phyloP scores from a whole-genome alignment of 2,113 vertebrate species.

The Tringa solitaria region DNA sequence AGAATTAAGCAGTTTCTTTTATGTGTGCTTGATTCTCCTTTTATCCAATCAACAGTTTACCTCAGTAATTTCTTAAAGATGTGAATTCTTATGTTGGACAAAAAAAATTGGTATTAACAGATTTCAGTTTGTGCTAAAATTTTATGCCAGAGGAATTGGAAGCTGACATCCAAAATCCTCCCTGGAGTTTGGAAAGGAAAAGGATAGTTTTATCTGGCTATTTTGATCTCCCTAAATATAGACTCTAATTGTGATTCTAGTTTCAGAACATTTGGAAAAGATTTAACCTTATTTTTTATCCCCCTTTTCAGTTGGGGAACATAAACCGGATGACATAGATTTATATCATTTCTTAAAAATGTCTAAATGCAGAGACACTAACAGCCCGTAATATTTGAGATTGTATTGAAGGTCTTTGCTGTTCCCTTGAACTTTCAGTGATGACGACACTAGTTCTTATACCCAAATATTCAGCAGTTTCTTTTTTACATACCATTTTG shows the following conservation, averaged over 20 bases:
- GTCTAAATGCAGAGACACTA: not conserved
- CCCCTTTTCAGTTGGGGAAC: not conserved
- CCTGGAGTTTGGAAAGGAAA: not conserved
- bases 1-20: not conserved
- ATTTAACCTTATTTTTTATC: not conserved
- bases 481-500: not conserved
- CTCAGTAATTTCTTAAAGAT: not conserved
- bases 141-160: not conserved
- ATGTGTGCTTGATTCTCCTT: not conserved
- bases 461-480: not conserved
- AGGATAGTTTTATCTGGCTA: not conserved
- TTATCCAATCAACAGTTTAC: not conserved
- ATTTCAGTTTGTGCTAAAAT: not conserved
- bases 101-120: not conserved
- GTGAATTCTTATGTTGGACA: not conserved
- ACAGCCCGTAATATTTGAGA: not conserved
- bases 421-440: not conserved
- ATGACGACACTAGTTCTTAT: not conserved
- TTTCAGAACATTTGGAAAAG: not conserved
- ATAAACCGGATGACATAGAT: not conserved
- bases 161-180: not conserved
- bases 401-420: not conserved
- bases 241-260: not conserved
- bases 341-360: not conserved
- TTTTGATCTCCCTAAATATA: constrained; percentile 19